phyloP scores from a whole-genome alignment of 2,888 invertebrate species.

The Drosophila mercatorum region DNA sequence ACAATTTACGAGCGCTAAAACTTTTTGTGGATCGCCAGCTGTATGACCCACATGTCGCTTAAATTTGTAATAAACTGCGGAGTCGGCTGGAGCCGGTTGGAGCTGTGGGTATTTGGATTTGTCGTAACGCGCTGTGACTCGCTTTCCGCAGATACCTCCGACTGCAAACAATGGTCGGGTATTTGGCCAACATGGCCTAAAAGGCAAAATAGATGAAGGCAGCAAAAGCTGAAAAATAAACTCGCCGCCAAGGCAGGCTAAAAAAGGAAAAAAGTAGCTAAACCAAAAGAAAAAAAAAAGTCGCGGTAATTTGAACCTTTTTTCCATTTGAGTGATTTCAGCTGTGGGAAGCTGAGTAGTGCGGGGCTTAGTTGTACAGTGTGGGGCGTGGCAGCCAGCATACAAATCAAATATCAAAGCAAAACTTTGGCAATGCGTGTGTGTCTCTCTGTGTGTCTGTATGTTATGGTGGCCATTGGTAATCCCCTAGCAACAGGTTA shows the following conservation, averaged over 20 bases:
- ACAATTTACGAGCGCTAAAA: slow-evolving; percentile 48
- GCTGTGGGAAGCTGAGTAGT: slow-evolving; percentile 23
- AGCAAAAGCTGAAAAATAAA: slow-evolving; percentile 67
- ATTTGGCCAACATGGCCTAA: slow-evolving; percentile 37
- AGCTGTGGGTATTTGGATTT: slow-evolving; percentile 46
- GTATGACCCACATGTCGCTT: slow-evolving; percentile 27
- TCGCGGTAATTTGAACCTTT: slow-evolving; percentile 80
- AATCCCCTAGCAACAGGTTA: slow-evolving; percentile 76
- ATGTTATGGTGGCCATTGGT: slow-evolving; percentile 47
- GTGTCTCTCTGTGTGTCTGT: slow-evolving; percentile 11
- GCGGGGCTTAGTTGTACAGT: slow-evolving; percentile 13
- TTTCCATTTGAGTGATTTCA: slow-evolving; percentile 72
- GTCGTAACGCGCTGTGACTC: slow-evolving; percentile 30
- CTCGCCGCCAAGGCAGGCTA: slow-evolving; percentile 24
- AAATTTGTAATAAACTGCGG: slow-evolving; percentile 32
- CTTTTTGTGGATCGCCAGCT: slow-evolving; percentile 34
- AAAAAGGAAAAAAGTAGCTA: slow-evolving; percentile 25
- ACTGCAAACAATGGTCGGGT: slow-evolving; percentile 31
- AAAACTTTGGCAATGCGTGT: slow-evolving; percentile 23
- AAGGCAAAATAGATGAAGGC: slow-evolving; percentile 42
- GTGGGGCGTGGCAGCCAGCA: slow-evolving; percentile 36
- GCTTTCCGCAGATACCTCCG: slow-evolving; percentile 45
- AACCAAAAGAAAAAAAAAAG: slow-evolving; percentile 52
- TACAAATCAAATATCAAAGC: slow-evolving; percentile 77
- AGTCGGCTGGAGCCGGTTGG: slow-evolving; percentile 5